Base-by-base conservation (phyloP, 1,140 invertebrate species). In the Megalonaias nervosa region DNA sequence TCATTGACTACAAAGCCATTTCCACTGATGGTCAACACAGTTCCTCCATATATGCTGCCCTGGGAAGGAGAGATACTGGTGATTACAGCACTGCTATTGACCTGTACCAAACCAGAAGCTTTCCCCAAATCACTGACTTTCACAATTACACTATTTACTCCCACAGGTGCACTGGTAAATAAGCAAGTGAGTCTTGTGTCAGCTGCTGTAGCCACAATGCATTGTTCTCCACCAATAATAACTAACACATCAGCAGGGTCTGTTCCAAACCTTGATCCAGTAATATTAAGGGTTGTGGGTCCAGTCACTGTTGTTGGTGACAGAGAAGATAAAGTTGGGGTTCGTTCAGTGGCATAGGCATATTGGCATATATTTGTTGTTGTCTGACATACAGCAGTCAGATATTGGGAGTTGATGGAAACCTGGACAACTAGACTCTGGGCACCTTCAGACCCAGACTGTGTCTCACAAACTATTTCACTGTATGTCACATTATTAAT, bases 1-100 rank as follows among this genome's bases (percentile, higher is more conserved):
- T 74, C 65, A 55, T 23, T 67, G 48, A 48, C 69, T 58, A 74
- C 72, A 67, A 86, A 85, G 58, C 81, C 81, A 59, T 74, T 75
- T 21, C 85, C 85, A 23, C 38, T n/a, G 19, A 86, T 81, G 5
- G 82, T 84, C 38, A 86, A 17, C 1, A 72, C 16, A 21, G 80
- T 82, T 21, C 84, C 79, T 31, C 85, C 85, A 74, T 81, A 26
- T 21, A 80, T 84, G 58, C 83, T 81, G 38, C 85, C 85, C 31
- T 70, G 67, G 17, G 66, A 48, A 64, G 85, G 85, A 17, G 78
- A 55, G 9, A 84, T 69, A 19, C 66, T 62, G 15, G 76, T 56
- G 55, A 86, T 56, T 4, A 17, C 64, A 56, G 81, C 71, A 6
- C 65, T 75, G 13, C 75, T 74, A 48, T 48, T 57, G 12, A 77